phyloP scores from a whole-genome alignment of 2,888 invertebrate genomes.

The Pseudoips prasinana region DNA sequence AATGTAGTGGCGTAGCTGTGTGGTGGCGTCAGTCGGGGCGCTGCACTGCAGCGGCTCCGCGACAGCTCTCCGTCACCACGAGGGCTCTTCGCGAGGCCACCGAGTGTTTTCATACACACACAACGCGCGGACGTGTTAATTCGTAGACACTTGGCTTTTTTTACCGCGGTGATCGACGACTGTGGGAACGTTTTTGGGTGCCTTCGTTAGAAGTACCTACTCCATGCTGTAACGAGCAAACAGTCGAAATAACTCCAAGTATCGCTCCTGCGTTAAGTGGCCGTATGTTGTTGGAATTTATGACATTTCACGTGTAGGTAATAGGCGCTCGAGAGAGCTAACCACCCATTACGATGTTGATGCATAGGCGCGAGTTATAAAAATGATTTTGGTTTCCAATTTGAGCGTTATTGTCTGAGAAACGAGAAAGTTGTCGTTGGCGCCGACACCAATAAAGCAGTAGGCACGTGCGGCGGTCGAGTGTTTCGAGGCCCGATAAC shows the following conservation, averaged over 20 bases:
- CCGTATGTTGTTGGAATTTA: slow-evolving; percentile 66
- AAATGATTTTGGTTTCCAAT: slow-evolving; percentile 75
- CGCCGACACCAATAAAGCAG: slow-evolving; percentile 76
- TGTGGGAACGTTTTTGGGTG: slow-evolving; percentile 79
- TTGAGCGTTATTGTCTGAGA: slow-evolving; percentile 75
- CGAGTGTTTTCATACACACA: slow-evolving; percentile 80
- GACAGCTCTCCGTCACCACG: slow-evolving; percentile 73
- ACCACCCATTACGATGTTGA: slow-evolving; percentile 44
- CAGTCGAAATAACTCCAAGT: slow-evolving; percentile 68
- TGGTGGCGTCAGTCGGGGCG: slow-evolving; percentile 27
- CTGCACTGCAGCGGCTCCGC: slow-evolving; percentile 33
- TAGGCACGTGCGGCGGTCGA: slow-evolving; percentile 53
- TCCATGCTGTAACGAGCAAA: slow-evolving; percentile 76
- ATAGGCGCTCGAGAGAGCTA: slow-evolving; percentile 60
- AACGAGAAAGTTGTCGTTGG: slow-evolving; percentile 77
- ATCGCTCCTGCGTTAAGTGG: slow-evolving; percentile 76
- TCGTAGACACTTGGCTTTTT: slow-evolving; percentile 77
- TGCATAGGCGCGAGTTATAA: slow-evolving; percentile 60
- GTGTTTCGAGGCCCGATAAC: slow-evolving; percentile 47
- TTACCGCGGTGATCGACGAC: slow-evolving; percentile 77
- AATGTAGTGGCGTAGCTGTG: slow-evolving; percentile 47
- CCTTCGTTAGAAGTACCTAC: slow-evolving; percentile 77
- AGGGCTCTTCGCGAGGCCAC: slow-evolving; percentile 70
- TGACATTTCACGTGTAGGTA: slow-evolving; percentile 60
- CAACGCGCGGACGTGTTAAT: slow-evolving; percentile 79